Evolutionary conservation across 2,888 invertebrate species (phyloP), one percentile per base, ranked within the genome.

Genomic region (Lymantria monacha): DNA sequence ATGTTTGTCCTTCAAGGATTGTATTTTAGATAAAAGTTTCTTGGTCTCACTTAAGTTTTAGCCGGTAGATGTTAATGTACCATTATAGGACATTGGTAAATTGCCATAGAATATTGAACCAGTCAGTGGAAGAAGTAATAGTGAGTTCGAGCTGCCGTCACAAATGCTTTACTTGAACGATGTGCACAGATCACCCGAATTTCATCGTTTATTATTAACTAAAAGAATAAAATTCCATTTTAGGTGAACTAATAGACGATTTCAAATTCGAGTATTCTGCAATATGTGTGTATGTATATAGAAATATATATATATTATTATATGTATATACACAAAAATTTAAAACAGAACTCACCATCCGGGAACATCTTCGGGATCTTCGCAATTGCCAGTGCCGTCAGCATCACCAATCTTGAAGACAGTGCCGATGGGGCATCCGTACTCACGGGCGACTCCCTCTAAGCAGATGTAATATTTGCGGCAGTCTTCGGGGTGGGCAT

Each of bases 381-480:
- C 96, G 88, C 98, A 98, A 93, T 97, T 97, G 67, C 97, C 97
- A 70, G 96, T 95, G 75, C 97, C 97, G 70, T 97, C 97, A 75
- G 95, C 91, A 77, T 96, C 96, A 55, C 97, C 97, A 87, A 97
- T 97, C 88, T 97, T 97, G 95, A 97, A 98, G 48, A 98, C 98
- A 51, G 97, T 97, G 51, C 98, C 98, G 80, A 98, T 97, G 76
- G 97, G 97, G 92, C 98, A 98, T 63, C 98, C 98, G 87, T 98
- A 98, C 87, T 98, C 97, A 67, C 98, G 94, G 62, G 98, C 96
- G 53, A 95, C 95, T 66, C 96, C 96, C 85, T 97, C 97, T 62
- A 97, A 86, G 82, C 98, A 98, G 87, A 98, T 97, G 93, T 97
- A 98, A 92, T 97, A 98, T 85, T 98, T 97, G 76, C 98, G 95